These are phyloP conservation scores for Anoplolepis gracilipes DNA, from an alignment of 1,140 invertebrate species.

Conservation along the genomic window DNA sequence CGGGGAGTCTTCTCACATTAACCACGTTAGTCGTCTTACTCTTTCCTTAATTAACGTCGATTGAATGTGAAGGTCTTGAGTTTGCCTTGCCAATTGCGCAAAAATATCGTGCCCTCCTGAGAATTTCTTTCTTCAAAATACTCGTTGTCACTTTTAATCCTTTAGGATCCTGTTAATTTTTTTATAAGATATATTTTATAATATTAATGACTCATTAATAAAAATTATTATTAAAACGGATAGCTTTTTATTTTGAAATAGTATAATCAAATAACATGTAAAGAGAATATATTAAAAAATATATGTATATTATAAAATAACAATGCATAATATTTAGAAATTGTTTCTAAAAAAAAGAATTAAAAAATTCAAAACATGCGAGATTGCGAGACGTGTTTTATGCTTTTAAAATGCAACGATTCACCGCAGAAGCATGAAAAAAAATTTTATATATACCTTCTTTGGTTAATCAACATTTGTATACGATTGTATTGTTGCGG, in stretches of 20 bases:
- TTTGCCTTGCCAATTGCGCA: not conserved
- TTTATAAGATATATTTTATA: not conserved
- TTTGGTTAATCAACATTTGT: slow-evolving; percentile 18
- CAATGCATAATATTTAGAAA: not conserved
- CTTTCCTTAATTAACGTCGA: slow-evolving; percentile 64
- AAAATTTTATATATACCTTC: no score
- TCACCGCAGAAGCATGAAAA: not conserved
- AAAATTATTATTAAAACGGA: not conserved
- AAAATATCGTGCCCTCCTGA: not conserved
- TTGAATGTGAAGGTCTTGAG: slow-evolving; percentile 18
- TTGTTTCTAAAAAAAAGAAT: not conserved
- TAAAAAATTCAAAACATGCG: not conserved
- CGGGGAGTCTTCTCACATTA: slow-evolving; percentile 2
- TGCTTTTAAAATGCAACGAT: not conserved
- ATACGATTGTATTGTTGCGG: not conserved
- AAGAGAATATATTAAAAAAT: not conserved
- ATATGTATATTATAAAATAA: no score
- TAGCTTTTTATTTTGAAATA: not conserved
- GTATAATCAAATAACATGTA: not conserved
- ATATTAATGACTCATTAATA: not conserved
- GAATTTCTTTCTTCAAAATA: not conserved
- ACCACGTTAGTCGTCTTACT: slow-evolving; percentile 40
- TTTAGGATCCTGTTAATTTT: not conserved
- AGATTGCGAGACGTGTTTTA: not conserved
- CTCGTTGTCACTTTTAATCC: slow-evolving; percentile 7